Evolutionary conservation across 2,888 invertebrate species (phyloP).

Genomic region (Folsomia candida): DNA sequence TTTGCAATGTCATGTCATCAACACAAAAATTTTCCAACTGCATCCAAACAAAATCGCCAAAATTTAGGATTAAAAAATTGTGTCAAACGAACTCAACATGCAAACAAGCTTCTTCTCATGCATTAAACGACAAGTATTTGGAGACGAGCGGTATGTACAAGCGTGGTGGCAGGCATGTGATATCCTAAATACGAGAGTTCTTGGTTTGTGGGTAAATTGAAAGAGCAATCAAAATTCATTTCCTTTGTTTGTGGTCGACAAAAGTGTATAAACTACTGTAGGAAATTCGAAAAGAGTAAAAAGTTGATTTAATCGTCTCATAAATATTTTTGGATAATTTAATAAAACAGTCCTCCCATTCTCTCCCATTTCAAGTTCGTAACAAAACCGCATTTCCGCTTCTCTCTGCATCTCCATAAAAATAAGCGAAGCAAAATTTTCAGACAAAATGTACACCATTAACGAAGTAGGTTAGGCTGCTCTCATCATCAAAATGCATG

Average conservation of each 20-base stretch:
- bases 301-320: not conserved
- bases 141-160: too few species aligned
- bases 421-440: not conserved
- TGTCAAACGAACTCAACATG: not conserved
- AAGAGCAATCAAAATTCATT: constrained; percentile 48
- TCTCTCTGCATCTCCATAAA: not conserved
- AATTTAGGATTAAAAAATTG: not conserved
- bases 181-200: too few species aligned
- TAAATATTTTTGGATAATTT: not conserved
- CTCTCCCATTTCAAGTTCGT: not conserved
- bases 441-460: not conserved
- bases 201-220: not conserved
- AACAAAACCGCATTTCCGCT: not conserved
- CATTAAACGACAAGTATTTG: too few species aligned
- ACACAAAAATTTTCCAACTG: not conserved
- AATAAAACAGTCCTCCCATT: not conserved
- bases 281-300: constrained; percentile 20
- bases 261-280: constrained; percentile 1
- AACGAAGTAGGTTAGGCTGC: not conserved
- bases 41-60: not conserved
- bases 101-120: not conserved
- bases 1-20: not conserved
- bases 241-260: constrained; percentile 22
- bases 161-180: too few species aligned
- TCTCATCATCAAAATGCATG: not conserved